Base-by-base conservation (phyloP, 2,113 vertebrate genomes). In the Brachyhypopomus gauderio region DNA sequence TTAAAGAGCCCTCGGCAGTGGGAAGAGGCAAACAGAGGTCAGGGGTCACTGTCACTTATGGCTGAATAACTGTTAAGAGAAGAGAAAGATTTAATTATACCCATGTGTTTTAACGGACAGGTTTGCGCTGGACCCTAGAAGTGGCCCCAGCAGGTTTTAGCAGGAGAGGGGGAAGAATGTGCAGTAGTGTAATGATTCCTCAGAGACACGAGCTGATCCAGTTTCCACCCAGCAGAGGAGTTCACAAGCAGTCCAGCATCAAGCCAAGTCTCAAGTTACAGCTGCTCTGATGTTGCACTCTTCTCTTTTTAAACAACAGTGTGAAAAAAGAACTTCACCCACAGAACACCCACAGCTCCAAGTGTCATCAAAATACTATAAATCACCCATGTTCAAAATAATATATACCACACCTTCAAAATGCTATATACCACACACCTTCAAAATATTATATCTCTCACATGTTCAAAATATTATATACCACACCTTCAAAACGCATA, bases 171-270 rank as follows among this genome's bases (percentile, higher is more conserved):
- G 41, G 41, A 77, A 19, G 19, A 66, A 34, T 6, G 17, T 77
- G 62, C 41, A 30, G 72, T 63, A 84, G 80, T 76, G 9, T 41
- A 77, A 80, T 11, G 72, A 70, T 22, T 3, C 82, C 77, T 72
- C 12, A 25, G 77, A 76, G 82, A 84, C 38, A 63, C 62, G 23
- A 22, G 59, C 72, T 38, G 19, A 72, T 76, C 69, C 48, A 59
- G 80, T 34, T 80, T 84, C 82, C 77, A 80, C 55, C 77, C 82
- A 60, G 48, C 58, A 76, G 9, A 52, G 34, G 69, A 62, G 67
- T 72, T 76, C 9, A 27, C 48, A 63, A 59, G 1, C 59, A 78
- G 38, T n/a, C 38, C 58, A 62, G 75, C 48, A 30, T 23, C 59
- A 23, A 67, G 62, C 20, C 41, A 45, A 77, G 59, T 23, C 25